Conservation (phyloP, 2,888 invertebrate genomes). For the Lottia scabra region DNA sequence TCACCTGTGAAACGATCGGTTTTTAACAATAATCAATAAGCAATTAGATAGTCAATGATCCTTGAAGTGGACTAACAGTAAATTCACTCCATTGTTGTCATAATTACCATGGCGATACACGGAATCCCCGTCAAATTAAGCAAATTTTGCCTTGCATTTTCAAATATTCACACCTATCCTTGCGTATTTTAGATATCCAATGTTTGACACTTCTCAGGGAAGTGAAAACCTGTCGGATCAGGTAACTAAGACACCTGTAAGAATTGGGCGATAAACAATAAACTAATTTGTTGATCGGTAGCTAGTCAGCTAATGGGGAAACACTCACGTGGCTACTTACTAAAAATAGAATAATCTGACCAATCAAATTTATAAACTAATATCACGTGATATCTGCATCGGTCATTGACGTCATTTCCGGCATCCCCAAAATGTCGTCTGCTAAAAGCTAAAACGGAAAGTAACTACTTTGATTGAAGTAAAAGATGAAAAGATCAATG, state of each 20-base stretch:
- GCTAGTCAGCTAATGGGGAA: constrained; percentile 31
- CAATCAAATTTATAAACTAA: not conserved
- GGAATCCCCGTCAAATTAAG: too few species aligned
- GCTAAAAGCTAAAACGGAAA: not conserved
- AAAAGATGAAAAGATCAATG: too few species aligned
- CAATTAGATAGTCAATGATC: constrained; percentile 5
- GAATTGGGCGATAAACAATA: constrained; percentile 44
- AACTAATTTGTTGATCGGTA: constrained; percentile 34
- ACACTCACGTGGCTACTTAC: constrained; percentile 4
- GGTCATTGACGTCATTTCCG: constrained; percentile 5
- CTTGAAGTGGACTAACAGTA: not conserved
- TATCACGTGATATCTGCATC: not conserved
- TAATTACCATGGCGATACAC: not conserved
- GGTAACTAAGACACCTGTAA: constrained; percentile 30
- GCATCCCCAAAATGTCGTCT: constrained; percentile 10
- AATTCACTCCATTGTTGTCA: constrained; percentile 1
- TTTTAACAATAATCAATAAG: not conserved
- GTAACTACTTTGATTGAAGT: not conserved
- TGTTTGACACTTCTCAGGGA: too few species aligned
- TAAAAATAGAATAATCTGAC: not conserved
- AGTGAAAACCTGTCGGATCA: too few species aligned
- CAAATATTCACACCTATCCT: too few species aligned
- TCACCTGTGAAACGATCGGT: constrained; percentile 3
- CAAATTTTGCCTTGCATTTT: too few species aligned
- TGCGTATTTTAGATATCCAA: too few species aligned